Percentiles rank a stretch among this genome's conserved stretches.
These are phyloP conservation scores for Orchestes rusci DNA, from an alignment of 2,888 invertebrate species.

Conservation along the genomic window DNA sequence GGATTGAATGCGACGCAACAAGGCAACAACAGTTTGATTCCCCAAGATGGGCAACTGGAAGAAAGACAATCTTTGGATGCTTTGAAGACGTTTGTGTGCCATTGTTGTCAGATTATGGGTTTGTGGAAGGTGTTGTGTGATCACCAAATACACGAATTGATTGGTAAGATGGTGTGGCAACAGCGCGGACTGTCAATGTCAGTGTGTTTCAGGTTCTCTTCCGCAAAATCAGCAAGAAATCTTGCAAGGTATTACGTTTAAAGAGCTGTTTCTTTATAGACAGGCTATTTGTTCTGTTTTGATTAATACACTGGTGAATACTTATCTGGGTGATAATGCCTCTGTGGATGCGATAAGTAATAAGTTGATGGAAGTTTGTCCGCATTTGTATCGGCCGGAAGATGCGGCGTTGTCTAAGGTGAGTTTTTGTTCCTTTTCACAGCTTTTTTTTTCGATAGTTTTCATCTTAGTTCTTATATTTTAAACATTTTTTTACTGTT, in stretches of 20 bases:
- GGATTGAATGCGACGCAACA: not conserved
- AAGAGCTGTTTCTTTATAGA: conserved; percentile 71
- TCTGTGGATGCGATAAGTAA: conserved; percentile 87
- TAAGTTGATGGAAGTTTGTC: conserved; percentile 83
- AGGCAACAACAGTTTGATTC: conserved; percentile 32
- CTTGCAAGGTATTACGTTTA: conserved; percentile 57
- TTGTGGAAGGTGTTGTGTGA: conserved; percentile 90
- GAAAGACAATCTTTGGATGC: conserved; percentile 74
- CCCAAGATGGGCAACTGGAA: conserved; percentile 50
- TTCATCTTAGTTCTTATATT: too few species aligned
- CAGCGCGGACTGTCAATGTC: too few species aligned
- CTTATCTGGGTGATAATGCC: conserved; percentile 92
- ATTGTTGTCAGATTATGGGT: conserved; percentile 76
- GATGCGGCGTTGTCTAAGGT: conserved; percentile 95
- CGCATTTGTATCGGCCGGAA: conserved; percentile 87
- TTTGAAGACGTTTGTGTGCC: conserved; percentile 55
- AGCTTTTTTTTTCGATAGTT: too few species aligned
- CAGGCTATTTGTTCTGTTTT: conserved; percentile 69
- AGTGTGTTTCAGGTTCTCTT: conserved; percentile 43
- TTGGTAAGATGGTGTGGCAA: conserved; percentile 42
- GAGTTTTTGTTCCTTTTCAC: too few species aligned
- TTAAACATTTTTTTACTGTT: not conserved
- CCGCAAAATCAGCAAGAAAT: conserved; percentile 59
- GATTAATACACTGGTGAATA: conserved; percentile 78
- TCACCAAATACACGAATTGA: conserved; percentile 81